Percentiles rank a stretch among this genome's conserved stretches.
Conservation (phyloP, 1,140 invertebrate species). For the Araneus ventricosus region DNA sequence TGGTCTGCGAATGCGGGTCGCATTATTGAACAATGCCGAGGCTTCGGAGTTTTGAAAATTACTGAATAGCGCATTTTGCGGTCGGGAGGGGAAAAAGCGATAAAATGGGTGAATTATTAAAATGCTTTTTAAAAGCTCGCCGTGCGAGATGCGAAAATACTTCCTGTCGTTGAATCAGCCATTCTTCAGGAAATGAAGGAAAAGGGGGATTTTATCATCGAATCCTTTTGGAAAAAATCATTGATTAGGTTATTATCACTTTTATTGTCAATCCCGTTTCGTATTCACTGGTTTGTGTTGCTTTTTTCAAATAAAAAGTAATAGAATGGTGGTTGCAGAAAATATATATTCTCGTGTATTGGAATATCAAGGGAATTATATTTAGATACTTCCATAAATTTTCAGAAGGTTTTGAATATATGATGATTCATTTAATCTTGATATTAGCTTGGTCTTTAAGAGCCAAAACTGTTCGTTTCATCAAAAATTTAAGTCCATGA, state of each 20-base stretch:
- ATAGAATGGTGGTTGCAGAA: too few relatives aligned
- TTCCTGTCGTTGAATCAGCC: neutral
- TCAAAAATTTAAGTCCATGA: too few relatives aligned
- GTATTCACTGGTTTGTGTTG: too few relatives aligned
- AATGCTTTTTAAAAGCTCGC: neutral
- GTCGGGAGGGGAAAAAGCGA: neutral
- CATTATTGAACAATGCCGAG: conserved; percentile 52
- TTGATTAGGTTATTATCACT: neutral
- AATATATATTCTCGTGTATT: too few relatives aligned
- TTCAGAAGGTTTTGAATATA: too few relatives aligned
- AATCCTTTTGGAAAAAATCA: neutral
- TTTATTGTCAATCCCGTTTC: neutral
- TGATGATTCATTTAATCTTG: too few relatives aligned
- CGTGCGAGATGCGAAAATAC: neutral
- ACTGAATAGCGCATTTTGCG: neutral
- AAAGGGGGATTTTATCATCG: neutral
- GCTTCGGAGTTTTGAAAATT: neutral
- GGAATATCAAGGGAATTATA: too few relatives aligned
- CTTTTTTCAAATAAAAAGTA: too few relatives aligned
- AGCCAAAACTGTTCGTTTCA: too few relatives aligned
- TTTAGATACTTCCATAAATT: too few relatives aligned
- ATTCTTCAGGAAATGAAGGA: neutral
- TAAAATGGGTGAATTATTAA: conserved; percentile 28
- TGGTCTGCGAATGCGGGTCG: neutral
- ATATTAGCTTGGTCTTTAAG: too few relatives aligned